Evolutionary conservation across 2,113 vertebrate genomes (phyloP).

Genomic region (Ahaetulla prasina): DNA sequence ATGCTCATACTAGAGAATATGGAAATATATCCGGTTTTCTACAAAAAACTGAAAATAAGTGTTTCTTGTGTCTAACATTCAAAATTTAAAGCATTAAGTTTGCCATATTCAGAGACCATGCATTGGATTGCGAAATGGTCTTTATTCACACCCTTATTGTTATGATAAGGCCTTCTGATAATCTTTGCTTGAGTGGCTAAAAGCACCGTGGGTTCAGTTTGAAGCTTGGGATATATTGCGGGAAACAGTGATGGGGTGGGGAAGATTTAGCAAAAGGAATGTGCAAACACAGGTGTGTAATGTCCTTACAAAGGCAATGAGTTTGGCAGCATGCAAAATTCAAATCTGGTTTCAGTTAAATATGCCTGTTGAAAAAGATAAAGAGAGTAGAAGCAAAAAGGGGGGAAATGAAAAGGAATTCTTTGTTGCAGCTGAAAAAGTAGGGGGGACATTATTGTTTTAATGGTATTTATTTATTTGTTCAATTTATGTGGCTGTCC

Average conservation of each 20-base stretch:
- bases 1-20: neutral
- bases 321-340: constrained; percentile 47
- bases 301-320: constrained; percentile 52
- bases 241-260: neutral
- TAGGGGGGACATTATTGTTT: neutral
- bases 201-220: constrained; percentile 29
- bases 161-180: neutral
- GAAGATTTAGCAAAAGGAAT: constrained; percentile 38
- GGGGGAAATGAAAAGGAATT: neutral
- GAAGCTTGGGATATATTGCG: constrained; percentile 40
- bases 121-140: neutral
- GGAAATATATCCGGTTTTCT: neutral
- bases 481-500: neutral
- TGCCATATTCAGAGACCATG: neutral
- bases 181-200: constrained; percentile 26
- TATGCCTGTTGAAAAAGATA: constrained; percentile 25
- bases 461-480: neutral
- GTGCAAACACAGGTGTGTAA: constrained; percentile 57
- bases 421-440: constrained; percentile 50
- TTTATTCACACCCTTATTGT: neutral
- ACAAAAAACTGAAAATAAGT: neutral
- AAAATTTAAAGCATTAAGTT: neutral
- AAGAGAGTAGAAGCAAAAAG: neutral
- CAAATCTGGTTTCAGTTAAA: constrained; percentile 58
- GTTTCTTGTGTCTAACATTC: neutral